phyloP scores from a whole-genome alignment of 53 echinoderm and acorn worm genomes.

The Zoroaster sp. region DNA sequence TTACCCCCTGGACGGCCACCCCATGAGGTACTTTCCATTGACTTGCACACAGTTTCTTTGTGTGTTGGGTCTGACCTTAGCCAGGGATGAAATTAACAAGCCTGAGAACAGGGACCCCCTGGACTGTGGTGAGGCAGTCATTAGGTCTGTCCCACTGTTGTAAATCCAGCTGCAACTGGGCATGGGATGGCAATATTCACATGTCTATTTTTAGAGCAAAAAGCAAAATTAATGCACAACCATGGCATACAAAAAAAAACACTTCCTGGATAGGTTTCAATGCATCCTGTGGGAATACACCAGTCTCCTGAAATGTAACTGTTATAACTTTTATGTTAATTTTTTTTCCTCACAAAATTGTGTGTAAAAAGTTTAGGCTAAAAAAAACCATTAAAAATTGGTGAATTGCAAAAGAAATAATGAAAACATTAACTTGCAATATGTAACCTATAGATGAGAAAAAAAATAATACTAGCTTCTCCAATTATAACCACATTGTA shows the following conservation, averaged over 20 bases:
- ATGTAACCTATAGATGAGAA: no score
- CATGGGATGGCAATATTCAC: background rate
- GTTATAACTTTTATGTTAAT: no score
- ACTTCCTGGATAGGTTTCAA: background rate
- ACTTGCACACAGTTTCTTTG: conserved; percentile 58
- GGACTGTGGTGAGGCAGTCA: conserved; percentile 12
- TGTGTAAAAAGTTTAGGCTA: no score
- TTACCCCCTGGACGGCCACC: conserved; percentile 51
- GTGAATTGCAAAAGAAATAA: no score
- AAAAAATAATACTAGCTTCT: no score
- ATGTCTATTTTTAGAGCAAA: background rate
- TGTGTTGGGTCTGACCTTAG: conserved; percentile 41
- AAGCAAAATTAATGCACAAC: background rate
- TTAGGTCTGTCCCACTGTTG: background rate
- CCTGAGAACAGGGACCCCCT: conserved; percentile 26
- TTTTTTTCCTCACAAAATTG: no score
- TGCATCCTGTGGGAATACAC: background rate
- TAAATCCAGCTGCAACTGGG: background rate
- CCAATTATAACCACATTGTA: no score
- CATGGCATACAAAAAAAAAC: background rate
- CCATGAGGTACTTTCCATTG: conserved; percentile 51
- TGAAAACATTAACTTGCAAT: no score
- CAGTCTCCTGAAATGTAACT: no score
- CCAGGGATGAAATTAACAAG: conserved; percentile 56
- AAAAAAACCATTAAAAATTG: no score